A percentile compares a stretch with the other conserved stretches of the same genome.
Evolutionary conservation across 2,797 vertebrate genomes (phyloP).

Genomic region (Ambastaia sidthimunki): DNA sequence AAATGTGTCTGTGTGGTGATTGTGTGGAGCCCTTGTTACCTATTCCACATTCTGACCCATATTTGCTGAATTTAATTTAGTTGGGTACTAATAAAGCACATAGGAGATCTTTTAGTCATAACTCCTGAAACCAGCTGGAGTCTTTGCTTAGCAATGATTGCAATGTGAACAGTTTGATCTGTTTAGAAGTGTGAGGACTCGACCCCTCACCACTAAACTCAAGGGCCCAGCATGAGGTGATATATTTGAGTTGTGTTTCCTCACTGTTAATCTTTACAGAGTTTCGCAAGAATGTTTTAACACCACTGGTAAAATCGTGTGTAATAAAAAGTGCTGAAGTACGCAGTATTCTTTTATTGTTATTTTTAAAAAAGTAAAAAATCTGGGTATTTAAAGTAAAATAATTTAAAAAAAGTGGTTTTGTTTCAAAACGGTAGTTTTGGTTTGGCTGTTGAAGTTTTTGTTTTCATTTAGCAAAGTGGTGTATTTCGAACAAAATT

Average conservation of each 20-base stretch:
- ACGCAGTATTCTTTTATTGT: not conserved
- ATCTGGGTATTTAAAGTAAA: too few relatives aligned
- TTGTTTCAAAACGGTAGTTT: too few relatives aligned
- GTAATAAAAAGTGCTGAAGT: not conserved
- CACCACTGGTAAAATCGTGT: not conserved
- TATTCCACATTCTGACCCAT: not conserved
- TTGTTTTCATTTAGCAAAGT: too few relatives aligned
- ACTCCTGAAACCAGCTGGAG: not conserved
- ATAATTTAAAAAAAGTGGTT: too few relatives aligned
- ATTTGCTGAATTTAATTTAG: not conserved
- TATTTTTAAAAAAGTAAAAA: too few relatives aligned
- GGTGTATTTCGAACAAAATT: too few relatives aligned
- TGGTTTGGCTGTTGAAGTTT: too few relatives aligned
- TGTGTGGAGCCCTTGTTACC: not conserved
- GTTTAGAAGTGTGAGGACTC: not conserved
- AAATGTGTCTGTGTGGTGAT: not conserved
- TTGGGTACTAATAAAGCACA: not conserved
- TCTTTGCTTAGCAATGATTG: conserved; percentile 7
- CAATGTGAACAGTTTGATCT: conserved; percentile 21
- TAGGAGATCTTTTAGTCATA: not conserved
- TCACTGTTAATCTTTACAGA: not conserved
- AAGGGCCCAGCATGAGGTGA: not conserved
- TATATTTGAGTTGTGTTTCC: not conserved
- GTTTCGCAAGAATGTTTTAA: not conserved
- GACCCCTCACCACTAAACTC: not conserved